Evolutionary conservation across 2,113 vertebrate genomes (phyloP).

Genomic region (Ceyx margarethae): DNA sequence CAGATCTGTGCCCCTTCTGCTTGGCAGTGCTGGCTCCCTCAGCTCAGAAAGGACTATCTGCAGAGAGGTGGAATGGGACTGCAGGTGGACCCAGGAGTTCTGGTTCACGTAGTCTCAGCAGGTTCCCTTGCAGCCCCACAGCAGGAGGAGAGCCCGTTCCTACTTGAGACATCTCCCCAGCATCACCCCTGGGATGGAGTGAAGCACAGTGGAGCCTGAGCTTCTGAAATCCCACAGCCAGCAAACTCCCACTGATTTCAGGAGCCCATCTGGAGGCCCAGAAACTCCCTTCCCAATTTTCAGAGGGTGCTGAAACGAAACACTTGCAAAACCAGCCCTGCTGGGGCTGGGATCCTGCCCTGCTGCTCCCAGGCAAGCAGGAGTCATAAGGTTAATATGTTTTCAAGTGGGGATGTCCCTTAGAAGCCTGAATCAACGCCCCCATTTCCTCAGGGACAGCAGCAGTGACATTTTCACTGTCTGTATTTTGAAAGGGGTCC

Average conservation of each 20-base stretch:
- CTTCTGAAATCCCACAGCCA: background rate
- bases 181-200: background rate
- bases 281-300: background rate
- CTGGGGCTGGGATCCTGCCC: background rate
- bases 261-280: background rate
- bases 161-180: background rate
- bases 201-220: background rate
- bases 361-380: background rate
- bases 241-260: background rate
- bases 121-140: background rate
- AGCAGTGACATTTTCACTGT: background rate
- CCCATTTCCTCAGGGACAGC: background rate
- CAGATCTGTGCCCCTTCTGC: background rate
- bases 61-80: background rate
- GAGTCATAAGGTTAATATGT: background rate
- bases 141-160: background rate
- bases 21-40: accelerated
- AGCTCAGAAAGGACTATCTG: background rate
- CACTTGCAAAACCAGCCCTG: background rate
- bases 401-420: background rate
- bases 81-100: background rate
- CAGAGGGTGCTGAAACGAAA: background rate
- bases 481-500: background rate
- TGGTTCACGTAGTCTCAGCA: background rate
- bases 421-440: background rate